Evolutionary conservation across 2,113 vertebrate species (phyloP), one percentile per base, ranked within the genome.

Genomic region (Jacana jacana): DNA sequence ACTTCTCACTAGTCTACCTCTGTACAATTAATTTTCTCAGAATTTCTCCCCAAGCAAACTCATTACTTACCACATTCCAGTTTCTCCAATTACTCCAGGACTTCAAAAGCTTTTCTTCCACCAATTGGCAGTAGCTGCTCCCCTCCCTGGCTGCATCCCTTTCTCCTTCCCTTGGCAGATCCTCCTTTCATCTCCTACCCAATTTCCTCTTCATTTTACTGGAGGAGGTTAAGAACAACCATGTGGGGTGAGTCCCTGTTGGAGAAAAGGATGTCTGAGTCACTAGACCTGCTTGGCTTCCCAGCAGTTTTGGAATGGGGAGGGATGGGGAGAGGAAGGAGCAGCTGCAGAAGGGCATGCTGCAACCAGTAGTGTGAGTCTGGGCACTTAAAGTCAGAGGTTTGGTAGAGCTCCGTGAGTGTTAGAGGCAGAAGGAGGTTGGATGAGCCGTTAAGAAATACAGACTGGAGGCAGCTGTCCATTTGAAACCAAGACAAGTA

Each of bases 201-300:
- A 40, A 2, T 61, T 58, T 91, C 58, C 24, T 87, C 42, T 40
- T 77, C 61, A 60, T 61, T 18, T 61, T 60, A 37, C 10, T 72
- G 64, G 27, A 81, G 35, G 8, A 93, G 4, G 7, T 19, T 52
- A 51, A 69, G 54, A 80, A 49, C 0, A 49, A 39, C 23, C 1
- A 0, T 46, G 25, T 70, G 13, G 8, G 9, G 1, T 68, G 39
- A 27, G 27, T 23, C 12, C 2, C 6, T 3, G 0, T 14, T 3
- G 4, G 40, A 76, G 17, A 35, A 91, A 61, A 17, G 2, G 2
- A 0, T 40, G 11, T 68, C 14, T n/a, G 22, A 84, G 31, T 69
- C 11, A 20, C 4, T 61, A 20, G 24, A 61, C 9, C 18, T 65
- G 60, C 33, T 13, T 54, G 65, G 8, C 24, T 20, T 89, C 22